Evolutionary conservation across 2,113 vertebrate genomes (phyloP).

Genomic region (Proteles cristata): DNA sequence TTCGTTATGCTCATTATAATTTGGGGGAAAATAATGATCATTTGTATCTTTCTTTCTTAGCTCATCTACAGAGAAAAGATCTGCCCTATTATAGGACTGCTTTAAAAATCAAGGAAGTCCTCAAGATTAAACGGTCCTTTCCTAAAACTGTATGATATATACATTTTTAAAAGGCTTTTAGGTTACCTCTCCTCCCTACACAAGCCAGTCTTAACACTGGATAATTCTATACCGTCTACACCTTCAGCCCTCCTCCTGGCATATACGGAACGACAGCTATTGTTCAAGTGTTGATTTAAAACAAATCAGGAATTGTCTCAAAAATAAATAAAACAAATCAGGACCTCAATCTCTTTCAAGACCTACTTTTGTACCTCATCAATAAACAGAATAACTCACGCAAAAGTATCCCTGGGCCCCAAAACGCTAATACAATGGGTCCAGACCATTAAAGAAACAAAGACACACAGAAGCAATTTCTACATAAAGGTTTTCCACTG

Average conservation of each 20-base stretch:
- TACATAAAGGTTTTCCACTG: not conserved
- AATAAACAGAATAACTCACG: not conserved
- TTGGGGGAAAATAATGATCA: not conserved
- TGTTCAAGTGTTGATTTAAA: not conserved
- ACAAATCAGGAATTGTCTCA: not conserved
- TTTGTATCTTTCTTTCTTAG: not conserved
- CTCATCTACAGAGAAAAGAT: not conserved
- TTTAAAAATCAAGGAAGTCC: not conserved
- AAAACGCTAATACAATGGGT: not conserved
- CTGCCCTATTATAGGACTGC: not conserved
- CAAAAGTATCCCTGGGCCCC: not conserved
- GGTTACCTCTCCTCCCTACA: not conserved
- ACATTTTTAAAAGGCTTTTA: not conserved
- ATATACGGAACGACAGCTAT: not conserved
- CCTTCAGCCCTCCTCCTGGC: not conserved
- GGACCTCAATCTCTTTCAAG: not conserved
- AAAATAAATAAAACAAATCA: not conserved
- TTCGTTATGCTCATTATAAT: conserved; percentile 21
- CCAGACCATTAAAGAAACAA: not conserved
- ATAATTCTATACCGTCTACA: not conserved
- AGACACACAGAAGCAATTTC: not conserved
- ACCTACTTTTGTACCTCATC: not conserved
- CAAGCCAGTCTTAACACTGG: not conserved
- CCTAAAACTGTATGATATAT: not conserved
- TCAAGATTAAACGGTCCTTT: not conserved